Conservation (phyloP, 2,797 vertebrate genomes). For the Chaetodon trifasciatus region DNA sequence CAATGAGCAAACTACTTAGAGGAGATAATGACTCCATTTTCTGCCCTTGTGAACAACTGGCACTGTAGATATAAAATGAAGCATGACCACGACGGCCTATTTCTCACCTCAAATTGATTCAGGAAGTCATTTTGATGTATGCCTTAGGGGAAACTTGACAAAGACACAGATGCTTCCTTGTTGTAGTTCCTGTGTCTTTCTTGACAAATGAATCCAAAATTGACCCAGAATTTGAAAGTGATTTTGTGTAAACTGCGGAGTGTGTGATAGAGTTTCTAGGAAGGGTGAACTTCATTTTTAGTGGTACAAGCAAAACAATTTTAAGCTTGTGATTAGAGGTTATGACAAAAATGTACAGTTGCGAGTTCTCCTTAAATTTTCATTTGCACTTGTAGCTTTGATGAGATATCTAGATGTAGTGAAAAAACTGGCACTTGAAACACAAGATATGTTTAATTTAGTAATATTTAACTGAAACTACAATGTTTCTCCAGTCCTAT, state of each 20-base stretch:
- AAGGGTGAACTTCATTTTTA: too few species aligned
- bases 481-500: too few species aligned
- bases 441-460: too few species aligned
- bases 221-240: background rate
- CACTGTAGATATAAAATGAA: conserved; percentile 13
- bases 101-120: conserved; percentile 1
- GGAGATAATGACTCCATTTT: conserved; percentile 33
- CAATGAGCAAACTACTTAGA: conserved; percentile 16
- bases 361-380: too few species aligned
- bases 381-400: too few species aligned
- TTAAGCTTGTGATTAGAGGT: too few species aligned
- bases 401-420: too few species aligned
- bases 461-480: too few species aligned
- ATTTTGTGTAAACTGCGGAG: background rate
- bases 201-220: background rate
- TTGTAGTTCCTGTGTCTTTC: background rate
- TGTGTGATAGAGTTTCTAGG: too few species aligned
- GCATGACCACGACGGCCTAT: conserved; percentile 23
- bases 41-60: conserved; percentile 13
- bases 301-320: too few species aligned
- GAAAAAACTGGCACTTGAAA: too few species aligned
- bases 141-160: background rate
- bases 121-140: background rate
- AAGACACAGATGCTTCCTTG: background rate
- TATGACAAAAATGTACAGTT: too few species aligned